Evolutionary conservation across 2,113 vertebrate species (phyloP).

Genomic region (Mionectes macconnelli): DNA sequence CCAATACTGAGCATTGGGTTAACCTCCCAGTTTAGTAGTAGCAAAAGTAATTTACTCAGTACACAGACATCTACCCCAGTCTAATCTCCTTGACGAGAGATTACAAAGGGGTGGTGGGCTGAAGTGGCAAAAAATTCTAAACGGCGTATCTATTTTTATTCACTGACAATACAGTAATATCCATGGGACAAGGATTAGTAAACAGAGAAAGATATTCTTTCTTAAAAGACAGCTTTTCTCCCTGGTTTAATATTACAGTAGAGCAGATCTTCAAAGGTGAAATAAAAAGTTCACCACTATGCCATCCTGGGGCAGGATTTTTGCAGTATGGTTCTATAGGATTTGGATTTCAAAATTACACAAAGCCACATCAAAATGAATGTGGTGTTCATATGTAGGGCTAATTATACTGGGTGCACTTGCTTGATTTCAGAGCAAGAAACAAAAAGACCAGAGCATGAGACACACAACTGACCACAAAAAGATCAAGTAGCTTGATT

Average conservation of each 20-base stretch:
- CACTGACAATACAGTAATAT: not conserved
- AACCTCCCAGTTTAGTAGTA: constrained; percentile 49
- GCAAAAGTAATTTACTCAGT: constrained; percentile 40
- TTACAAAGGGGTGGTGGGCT: not conserved
- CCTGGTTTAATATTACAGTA: not conserved
- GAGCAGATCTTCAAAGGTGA: not conserved
- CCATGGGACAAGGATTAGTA: constrained; percentile 19
- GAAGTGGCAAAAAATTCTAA: constrained; percentile 39
- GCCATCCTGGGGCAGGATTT: not conserved
- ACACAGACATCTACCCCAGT: not conserved
- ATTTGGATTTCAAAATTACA: not conserved
- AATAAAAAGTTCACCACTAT: not conserved
- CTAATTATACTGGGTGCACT: not conserved
- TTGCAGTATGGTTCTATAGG: not conserved
- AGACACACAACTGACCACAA: not conserved
- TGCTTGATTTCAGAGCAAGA: not conserved
- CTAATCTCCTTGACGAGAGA: constrained; percentile 31
- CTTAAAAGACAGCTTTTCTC: constrained; percentile 16
- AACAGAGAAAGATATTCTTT: constrained; percentile 15
- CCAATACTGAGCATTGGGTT: constrained; percentile 33
- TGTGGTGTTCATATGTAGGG: not conserved
- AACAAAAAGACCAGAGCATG: not conserved
- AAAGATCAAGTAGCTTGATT: not conserved
- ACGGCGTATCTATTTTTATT: constrained; percentile 33
- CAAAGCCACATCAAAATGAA: not conserved